Base-by-base conservation (phyloP, 2,113 vertebrate genomes). In the Crotalus tigris region DNA sequence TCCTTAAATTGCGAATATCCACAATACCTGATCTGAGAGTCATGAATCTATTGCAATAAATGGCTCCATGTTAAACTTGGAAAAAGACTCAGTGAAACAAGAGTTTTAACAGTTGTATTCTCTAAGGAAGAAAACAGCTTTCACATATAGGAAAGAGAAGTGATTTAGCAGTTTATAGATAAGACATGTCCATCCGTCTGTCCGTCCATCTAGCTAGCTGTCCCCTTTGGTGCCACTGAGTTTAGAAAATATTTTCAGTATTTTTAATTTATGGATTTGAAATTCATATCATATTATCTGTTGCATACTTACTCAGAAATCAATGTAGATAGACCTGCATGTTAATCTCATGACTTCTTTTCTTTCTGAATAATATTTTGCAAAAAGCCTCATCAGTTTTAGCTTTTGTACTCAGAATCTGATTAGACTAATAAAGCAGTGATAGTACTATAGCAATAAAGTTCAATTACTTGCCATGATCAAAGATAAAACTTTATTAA, bases 11-110 rank as follows among this genome's bases (percentile, higher is more conserved):
- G 69, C 88, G 90, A 85, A 92, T 85, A 92, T 92, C 54, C 29
- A 53, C 81, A 90, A 89, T 55, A 69, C 24, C 85, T 85, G 88
- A 89, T 85, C 33, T 21, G 75, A 85, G 87, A 85, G 44, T 59
- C 64, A 92, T 88, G 59, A 59, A 90, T 90, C 49, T 85, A 44
- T 88, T 92, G 54, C 59, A 85, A 90, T 90, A 92, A 85, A 89
- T 75, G 55, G 53, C 24, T 92, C 64, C 87, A 33, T 54, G 49
- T 89, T 89, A 85, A 81, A 85, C 3, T 21, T 92, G 46, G 10
- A 64, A 46, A 87, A 57, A 89, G 33, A 23, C 39, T 85, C 24
- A 81, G 51, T 39, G 57, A 88, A 92, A 89, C 24, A 24, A 55
- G 58, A 49, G 81, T 92, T 57, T 89, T 53, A 57, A 81, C 49